Evolutionary conservation across 2,113 vertebrate genomes (phyloP).

Genomic region (Mesoclemmys tuberculata): DNA sequence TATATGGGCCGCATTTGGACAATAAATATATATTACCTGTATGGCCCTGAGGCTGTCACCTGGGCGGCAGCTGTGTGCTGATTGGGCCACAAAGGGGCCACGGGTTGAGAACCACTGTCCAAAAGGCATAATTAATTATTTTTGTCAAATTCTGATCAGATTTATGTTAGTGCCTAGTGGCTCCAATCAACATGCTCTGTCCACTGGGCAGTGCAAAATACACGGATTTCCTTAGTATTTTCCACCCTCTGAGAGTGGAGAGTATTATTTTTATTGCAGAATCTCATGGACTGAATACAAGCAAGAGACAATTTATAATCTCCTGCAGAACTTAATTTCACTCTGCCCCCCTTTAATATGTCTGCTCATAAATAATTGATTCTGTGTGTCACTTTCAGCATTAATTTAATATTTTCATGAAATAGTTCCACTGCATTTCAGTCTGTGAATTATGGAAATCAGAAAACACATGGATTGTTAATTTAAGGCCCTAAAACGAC

Average conservation of each 20-base stretch:
- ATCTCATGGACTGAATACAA: not conserved
- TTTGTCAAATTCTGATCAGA: not conserved
- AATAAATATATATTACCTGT: no score
- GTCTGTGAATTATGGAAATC: not conserved
- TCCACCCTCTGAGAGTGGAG: not conserved
- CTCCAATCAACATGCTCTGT: rapidly evolving
- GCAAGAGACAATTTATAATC: not conserved
- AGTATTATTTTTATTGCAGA: not conserved
- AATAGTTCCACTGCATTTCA: not conserved
- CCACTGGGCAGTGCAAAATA: not conserved
- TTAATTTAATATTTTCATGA: not conserved
- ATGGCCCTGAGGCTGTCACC: no score
- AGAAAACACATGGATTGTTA: not conserved
- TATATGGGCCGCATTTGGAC: no score
- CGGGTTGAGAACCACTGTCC: not conserved
- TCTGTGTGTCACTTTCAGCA: not conserved
- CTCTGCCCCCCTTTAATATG: not conserved
- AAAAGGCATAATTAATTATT: not conserved
- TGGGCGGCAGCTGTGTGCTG: no score
- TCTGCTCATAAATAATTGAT: not conserved
- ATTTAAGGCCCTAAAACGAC: not conserved
- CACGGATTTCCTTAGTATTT: not conserved
- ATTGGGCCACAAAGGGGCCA: no score
- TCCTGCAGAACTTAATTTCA: not conserved
- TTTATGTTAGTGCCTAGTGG: not conserved